A percentile compares a stretch with the other conserved stretches of the same genome.
These are phyloP conservation scores for Bugulina stolonifera DNA, from an alignment of 2,888 invertebrate genomes.

Conservation along the genomic window DNA sequence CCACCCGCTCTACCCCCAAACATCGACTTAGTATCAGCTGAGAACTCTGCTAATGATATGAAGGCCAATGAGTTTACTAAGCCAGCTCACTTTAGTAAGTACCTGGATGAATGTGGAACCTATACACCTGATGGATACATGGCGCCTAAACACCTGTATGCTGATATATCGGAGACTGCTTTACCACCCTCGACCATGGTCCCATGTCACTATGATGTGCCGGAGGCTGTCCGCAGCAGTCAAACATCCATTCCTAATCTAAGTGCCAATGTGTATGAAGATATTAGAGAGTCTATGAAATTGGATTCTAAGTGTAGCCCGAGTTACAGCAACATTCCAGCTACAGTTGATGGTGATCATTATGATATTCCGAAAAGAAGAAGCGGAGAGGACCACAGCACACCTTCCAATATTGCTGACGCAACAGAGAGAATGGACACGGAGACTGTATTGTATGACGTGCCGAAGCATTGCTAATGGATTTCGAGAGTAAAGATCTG, in stretches of 20 bases:
- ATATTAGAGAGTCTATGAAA: background rate
- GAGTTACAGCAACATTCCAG: slow-evolving; percentile 13
- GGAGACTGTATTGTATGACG: background rate
- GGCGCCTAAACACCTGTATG: slow-evolving; percentile 6
- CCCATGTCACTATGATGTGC: slow-evolving; percentile 7
- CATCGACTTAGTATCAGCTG: background rate
- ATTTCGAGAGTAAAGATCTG: too few relatives aligned
- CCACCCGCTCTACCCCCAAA: background rate
- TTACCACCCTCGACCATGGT: background rate
- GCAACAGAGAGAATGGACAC: background rate
- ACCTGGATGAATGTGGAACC: slow-evolving; percentile 16
- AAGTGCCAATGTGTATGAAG: background rate
- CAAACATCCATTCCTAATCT: background rate
- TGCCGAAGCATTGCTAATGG: too few relatives aligned
- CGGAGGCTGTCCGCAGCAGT: background rate
- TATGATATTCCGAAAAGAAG: background rate
- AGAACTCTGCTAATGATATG: background rate
- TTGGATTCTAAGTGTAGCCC: background rate
- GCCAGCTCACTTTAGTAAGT: background rate
- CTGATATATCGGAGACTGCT: background rate
- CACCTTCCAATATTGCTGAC: too few relatives aligned
- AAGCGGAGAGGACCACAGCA: background rate
- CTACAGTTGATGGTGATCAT: background rate
- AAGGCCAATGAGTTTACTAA: background rate
- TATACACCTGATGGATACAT: slow-evolving; percentile 15